These are phyloP conservation scores for Anser cygnoides DNA, from an alignment of 2,113 vertebrate species.

Conservation along the genomic window DNA sequence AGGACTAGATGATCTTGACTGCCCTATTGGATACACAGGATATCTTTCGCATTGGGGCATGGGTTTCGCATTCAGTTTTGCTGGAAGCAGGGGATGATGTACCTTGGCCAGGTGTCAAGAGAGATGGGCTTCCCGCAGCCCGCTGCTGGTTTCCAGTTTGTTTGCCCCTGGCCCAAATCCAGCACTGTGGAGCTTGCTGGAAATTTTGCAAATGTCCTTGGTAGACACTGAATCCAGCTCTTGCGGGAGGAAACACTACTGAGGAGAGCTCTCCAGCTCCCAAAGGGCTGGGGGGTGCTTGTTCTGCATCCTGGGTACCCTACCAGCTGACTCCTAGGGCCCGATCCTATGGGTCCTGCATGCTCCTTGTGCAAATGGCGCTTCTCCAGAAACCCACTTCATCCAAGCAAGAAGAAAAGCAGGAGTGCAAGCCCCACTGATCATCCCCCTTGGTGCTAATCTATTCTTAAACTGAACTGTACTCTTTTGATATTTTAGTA, in stretches of 20 bases:
- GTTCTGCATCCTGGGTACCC: background rate
- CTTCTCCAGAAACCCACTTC: background rate
- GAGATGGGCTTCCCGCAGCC: background rate
- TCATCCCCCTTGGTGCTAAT: slow-evolving; percentile 45
- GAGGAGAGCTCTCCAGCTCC: background rate
- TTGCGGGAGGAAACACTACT: background rate
- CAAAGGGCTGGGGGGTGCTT: background rate
- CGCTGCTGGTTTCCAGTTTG: background rate
- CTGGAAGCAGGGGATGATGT: background rate
- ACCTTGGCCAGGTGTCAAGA: background rate
- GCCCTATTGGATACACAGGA: background rate
- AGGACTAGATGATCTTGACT: background rate
- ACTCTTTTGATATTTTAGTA: slow-evolving; percentile 70
- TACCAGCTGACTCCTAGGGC: background rate
- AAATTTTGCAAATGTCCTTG: background rate
- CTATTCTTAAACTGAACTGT: slow-evolving; percentile 68
- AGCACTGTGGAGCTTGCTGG: background rate
- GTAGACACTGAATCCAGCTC: background rate
- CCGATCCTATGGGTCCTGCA: background rate
- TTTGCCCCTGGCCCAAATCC: accelerated
- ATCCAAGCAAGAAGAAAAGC: background rate
- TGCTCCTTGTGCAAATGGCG: background rate
- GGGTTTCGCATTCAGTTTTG: background rate
- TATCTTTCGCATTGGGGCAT: background rate
- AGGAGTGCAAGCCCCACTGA: background rate